phyloP scores from a whole-genome alignment of 2,888 invertebrate genomes.

The Hirudinaria manillensis region DNA sequence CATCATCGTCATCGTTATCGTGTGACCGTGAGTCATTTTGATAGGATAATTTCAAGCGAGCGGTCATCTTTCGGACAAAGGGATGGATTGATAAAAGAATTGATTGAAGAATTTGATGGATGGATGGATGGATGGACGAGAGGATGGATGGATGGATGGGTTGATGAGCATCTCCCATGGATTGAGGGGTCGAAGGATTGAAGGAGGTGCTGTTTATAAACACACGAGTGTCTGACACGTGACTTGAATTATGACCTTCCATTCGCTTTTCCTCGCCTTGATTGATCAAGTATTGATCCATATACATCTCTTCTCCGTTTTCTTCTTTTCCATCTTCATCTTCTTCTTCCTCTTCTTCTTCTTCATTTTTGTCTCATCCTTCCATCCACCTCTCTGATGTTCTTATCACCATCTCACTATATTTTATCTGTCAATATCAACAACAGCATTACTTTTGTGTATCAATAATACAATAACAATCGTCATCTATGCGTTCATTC shows the following conservation, averaged over 20 bases:
- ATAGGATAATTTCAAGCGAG: not conserved
- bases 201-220: not conserved
- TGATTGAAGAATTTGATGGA: too few species aligned
- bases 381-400: not conserved
- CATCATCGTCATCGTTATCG: constrained; percentile 21
- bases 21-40: not conserved
- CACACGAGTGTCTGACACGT: not conserved
- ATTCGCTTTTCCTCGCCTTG: not conserved
- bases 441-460: too few species aligned
- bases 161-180: not conserved
- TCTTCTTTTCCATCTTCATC: not conserved
- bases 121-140: not conserved
- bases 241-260: not conserved
- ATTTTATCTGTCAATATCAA: not conserved
- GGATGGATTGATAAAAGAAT: not conserved
- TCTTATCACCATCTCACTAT: not conserved
- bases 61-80: not conserved
- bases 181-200: not conserved
- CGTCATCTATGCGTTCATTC: constrained; percentile 6
- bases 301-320: not conserved
- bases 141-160: not conserved
- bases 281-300: constrained; percentile 15
- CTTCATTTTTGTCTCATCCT: not conserved
- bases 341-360: not conserved
- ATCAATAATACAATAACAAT: too few species aligned